Conservation (phyloP, 2,113 vertebrate species). For the Orientallactaga bullata region DNA sequence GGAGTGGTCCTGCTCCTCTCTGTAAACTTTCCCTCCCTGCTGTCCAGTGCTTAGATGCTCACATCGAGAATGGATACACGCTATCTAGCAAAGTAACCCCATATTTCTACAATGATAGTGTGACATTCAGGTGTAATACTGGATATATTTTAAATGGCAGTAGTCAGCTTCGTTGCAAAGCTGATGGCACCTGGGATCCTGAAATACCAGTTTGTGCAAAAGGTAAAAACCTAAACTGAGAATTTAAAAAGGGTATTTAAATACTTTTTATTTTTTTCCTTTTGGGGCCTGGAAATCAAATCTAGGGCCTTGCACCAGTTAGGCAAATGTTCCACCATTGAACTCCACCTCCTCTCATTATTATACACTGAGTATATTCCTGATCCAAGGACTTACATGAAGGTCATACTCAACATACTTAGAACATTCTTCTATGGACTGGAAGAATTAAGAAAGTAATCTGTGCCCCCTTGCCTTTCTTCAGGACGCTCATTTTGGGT, state of each 20-base stretch:
- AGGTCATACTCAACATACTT: too few species aligned
- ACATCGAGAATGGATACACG: constrained; percentile 54
- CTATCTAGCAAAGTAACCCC: neutral
- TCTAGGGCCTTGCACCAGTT: neutral
- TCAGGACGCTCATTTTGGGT: too few species aligned
- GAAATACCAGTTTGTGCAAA: constrained; percentile 75
- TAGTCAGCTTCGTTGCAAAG: constrained; percentile 76
- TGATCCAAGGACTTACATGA: too few species aligned
- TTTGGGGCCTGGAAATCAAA: neutral
- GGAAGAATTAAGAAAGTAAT: too few species aligned
- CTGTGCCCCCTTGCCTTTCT: too few species aligned
- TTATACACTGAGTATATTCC: neutral
- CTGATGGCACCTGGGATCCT: constrained; percentile 79
- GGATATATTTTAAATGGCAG: constrained; percentile 84
- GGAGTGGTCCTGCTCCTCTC: constrained; percentile 81
- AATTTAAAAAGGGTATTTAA: neutral
- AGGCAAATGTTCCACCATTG: neutral
- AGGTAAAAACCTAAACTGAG: constrained; percentile 77
- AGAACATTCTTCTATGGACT: too few species aligned
- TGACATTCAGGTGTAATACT: constrained; percentile 69
- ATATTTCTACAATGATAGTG: constrained; percentile 77
- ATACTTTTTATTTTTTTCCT: neutral
- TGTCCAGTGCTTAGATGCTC: constrained; percentile 66
- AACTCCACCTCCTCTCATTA: neutral
- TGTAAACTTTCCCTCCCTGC: constrained; percentile 78